Base-by-base conservation (phyloP, 2,797 vertebrate genomes). In the Ptychobarbus kaznakovi region DNA sequence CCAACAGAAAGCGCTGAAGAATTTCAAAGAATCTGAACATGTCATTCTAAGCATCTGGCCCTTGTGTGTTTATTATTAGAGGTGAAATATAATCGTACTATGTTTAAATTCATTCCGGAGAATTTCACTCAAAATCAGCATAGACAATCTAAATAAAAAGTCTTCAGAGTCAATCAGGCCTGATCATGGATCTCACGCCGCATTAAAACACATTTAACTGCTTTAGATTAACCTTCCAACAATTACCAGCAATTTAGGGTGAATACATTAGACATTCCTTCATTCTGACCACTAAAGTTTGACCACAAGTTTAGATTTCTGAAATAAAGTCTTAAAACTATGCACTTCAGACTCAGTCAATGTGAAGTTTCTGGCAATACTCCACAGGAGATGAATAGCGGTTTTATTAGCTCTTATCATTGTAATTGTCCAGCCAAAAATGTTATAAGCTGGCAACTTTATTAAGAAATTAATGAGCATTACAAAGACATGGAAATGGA, bases 151-250 rank as follows among this genome's bases (percentile, higher is more conserved):
- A 80, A 72, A 83, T 72, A 42, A 38, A 40, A 63, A 81, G 73
- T 58, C 46, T 80, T 22, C 20, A 56, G 56, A 58, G 6, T n/a
- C 46, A 78, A 56, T 68, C n/a, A 49, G 42, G 25, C 40, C 84
- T 82, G 66, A 68, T 28, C 79, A 84, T 53, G 83, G 81, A 88
- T 83, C 90, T 90, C 86, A 56, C 32, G 69, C 84, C 88, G 86
- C 93, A 93, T 93, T 89, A 90, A 92, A 92, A 93, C 92, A 89
- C 87, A 90, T 84, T 83, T 32, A 86, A 86, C 84, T 86, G 87
- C 76, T 42, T 81, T 86, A 92, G 92, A 93, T 95, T 93, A 94
- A 11, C 91, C 92, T 90, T 93, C 91, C 90, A 78, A 87, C 91
- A 90, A 93, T 87, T 87, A 46, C 86, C 65, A 80, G 87, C 84